phyloP scores from a whole-genome alignment of 2,797 vertebrate species.

The Sylvilagus floridanus region DNA sequence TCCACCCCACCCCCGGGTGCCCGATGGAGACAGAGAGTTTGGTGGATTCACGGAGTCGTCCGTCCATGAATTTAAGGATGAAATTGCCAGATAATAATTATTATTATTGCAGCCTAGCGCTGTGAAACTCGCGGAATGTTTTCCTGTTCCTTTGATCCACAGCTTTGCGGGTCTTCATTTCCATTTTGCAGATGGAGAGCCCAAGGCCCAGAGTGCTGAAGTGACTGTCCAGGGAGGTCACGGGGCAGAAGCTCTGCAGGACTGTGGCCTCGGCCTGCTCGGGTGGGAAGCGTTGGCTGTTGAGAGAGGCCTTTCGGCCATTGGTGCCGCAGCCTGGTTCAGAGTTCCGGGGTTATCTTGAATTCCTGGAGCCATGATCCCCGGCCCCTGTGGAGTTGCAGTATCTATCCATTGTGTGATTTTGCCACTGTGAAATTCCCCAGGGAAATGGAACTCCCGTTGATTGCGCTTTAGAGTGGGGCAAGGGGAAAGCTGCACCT shows the following conservation, averaged over 20 bases:
- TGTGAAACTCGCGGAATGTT: not conserved
- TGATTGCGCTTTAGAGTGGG: slow-evolving; percentile 16
- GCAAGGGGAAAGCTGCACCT: not conserved
- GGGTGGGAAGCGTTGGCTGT: not conserved
- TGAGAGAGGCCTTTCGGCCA: not conserved
- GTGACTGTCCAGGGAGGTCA: not conserved
- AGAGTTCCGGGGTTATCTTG: slow-evolving; percentile 53
- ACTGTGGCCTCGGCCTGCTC: not conserved
- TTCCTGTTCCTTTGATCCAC: not conserved
- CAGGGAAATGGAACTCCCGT: slow-evolving; percentile 10
- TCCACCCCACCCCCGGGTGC: not conserved
- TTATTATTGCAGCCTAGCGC: not conserved
- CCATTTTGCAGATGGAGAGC: not conserved
- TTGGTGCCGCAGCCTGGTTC: not conserved
- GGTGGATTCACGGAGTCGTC: not conserved
- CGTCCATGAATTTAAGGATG: not conserved
- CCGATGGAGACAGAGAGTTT: not conserved
- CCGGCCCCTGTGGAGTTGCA: slow-evolving; percentile 54
- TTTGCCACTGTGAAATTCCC: slow-evolving; percentile 45
- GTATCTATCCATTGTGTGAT: slow-evolving; percentile 55
- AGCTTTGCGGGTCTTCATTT: not conserved
- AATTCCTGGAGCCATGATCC: slow-evolving; percentile 42
- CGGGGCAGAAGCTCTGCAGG: not conserved
- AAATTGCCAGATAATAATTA: too few species aligned
- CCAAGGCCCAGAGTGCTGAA: not conserved